Conservation (phyloP, 2,888 invertebrate species). For the Chromoteleia sp. region DNA sequence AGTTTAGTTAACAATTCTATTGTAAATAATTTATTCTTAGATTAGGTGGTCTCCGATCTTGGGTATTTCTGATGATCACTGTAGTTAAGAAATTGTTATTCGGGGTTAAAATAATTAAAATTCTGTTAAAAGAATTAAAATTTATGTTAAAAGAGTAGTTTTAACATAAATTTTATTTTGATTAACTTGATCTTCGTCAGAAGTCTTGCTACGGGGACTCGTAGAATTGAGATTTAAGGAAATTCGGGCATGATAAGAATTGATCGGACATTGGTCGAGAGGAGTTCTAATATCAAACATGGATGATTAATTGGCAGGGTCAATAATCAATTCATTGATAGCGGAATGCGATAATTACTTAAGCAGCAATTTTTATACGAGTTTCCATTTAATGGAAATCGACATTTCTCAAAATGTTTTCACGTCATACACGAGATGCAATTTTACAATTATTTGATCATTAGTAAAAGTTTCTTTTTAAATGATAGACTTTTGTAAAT, state of each 20-base stretch:
- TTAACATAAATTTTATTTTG: slow-evolving; percentile 8
- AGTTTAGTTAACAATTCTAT: slow-evolving; percentile 48
- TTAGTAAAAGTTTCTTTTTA: slow-evolving; percentile 7
- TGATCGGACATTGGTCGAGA: slow-evolving; percentile 55
- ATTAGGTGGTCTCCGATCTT: slow-evolving; percentile 40
- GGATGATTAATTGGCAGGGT: slow-evolving; percentile 12
- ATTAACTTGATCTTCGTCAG: slow-evolving; percentile 26
- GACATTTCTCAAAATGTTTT: slow-evolving; percentile 10
- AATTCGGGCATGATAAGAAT: slow-evolving; percentile 59
- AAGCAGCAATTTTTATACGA: slow-evolving; percentile 15
- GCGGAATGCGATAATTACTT: slow-evolving; percentile 45
- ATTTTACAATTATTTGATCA: slow-evolving; percentile 15
- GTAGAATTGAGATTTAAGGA: slow-evolving; percentile 51
- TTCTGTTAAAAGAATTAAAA: no score
- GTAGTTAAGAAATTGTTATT: slow-evolving; percentile 3
- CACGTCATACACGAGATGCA: slow-evolving; percentile 1
- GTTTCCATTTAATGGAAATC: slow-evolving; percentile 9
- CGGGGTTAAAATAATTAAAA: slow-evolving; percentile 11
- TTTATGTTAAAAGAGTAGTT: no score
- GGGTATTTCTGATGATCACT: slow-evolving; percentile 24
- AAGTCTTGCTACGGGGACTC: slow-evolving; percentile 9
- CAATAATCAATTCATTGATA: background rate
- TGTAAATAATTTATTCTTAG: slow-evolving; percentile 70
- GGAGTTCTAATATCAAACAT: slow-evolving; percentile 15
- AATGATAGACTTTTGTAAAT: slow-evolving; percentile 42